Base-by-base conservation (phyloP, 2,888 invertebrate genomes). In the Sinodicranocentrus sp. region DNA sequence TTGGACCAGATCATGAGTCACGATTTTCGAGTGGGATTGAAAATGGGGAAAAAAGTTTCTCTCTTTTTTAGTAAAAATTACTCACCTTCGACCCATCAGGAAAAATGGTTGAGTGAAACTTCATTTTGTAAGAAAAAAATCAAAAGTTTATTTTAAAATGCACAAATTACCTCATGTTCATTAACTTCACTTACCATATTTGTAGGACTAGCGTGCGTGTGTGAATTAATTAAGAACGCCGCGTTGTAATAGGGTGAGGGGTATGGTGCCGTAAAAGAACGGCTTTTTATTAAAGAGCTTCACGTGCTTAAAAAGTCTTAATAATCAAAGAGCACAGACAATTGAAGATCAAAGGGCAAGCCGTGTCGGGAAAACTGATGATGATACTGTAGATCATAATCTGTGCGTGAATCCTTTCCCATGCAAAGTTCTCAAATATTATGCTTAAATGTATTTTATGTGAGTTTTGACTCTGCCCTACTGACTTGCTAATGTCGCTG, bases 311-410 rank as follows among this genome's bases (percentile, higher is more conserved):
- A 52, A 75, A 65, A 73, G 61, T 72, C 52, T 70, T 52, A 72
- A 67, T 57, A 73, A 67, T 73, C 68, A 75, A 75, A 82, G 67
- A 70, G 59, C 19, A 26, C 59, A 52, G 28, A 52, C 33, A 52
- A 39, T 82, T 75, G 65, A 33, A 75, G 75, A 82, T 82, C 82
- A 82, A 82, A 82, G 82, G 82, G 80, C 80, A 82, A 43, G 61
- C 75, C 75, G 82, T 82, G 82, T 70, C 48, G 63, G 54, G 75
- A 82, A 82, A 73, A 67, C 43, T 65, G 72, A 82, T 82, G 71
- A 63, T 8, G 39, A 39, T 39, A 13, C 8, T 6, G 13, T 39
- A 39, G 13, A 6, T n/a, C n/a, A n/a, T n/a, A n/a, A n/a, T n/a
- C n/a, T n/a, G n/a, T n/a, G n/a, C n/a, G n/a, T n/a, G n/a, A n/a